Evolutionary conservation across 2,888 invertebrate genomes (phyloP), one percentile per base, ranked within the genome.

Genomic region (Colletes collaris): DNA sequence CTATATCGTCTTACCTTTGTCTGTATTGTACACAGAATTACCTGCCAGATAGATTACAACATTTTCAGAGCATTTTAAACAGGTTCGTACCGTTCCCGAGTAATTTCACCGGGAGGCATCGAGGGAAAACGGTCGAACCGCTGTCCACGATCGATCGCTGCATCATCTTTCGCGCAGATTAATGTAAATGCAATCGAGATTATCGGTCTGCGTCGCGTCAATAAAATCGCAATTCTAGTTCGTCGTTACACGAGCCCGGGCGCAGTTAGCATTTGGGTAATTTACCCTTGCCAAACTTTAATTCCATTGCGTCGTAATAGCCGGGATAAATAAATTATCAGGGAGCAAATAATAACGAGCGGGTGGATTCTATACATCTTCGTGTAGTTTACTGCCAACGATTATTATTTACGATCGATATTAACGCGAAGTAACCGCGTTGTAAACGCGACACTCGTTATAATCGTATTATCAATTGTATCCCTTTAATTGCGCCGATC

Each of bases 131-230:
- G 40, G 58, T 19, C 35, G 13, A 64, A 52, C 44, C 13, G 16
- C 19, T 16, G 10, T 6, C 10, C 6, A 10, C 16, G 27, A 65
- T 49, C 59, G 72, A 59, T 49, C 40, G 56, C 37, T 37, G 27
- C 27, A 44, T 63, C 50, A 40, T 73, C 70, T 72, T 46, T 63
- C 64, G 58, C 76, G 40, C 49, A 70, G 71, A 79, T 79, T 80
- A 82, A 85, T 75, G 82, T 73, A 81, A 86, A 86, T 74, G 78
- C 78, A 66, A 74, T 65, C 64, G 65, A 79, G 71, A 77, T 85
- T 82, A 80, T 82, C 72, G 71, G 50, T 19, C 64, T 59, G 70
- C 55, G 60, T 35, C 63, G 46, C 67, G 76, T 82, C 84, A 77
- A 85, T 87, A 80, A 82, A 85, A 87, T 79, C 69, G 65, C 73